A percentile compares a stretch with the other conserved stretches of the same genome.
phyloP scores from a whole-genome alignment of 2,113 vertebrate genomes.

The Daphoenositta chrysoptera region DNA sequence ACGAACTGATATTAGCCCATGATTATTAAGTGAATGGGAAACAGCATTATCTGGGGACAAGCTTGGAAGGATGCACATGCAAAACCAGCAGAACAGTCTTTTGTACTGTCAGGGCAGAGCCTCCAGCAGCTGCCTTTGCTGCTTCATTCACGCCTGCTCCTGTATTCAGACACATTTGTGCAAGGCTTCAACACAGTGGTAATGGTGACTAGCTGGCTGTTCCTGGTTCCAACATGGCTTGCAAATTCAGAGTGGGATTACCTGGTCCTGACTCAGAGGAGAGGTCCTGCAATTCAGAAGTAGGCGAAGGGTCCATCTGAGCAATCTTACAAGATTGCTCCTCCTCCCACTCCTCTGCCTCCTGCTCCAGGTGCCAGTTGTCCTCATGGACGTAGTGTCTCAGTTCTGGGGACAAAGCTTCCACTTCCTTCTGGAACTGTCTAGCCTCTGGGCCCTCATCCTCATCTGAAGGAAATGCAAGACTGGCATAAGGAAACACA shows the following conservation, averaged over 20 bases:
- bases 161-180: too few relatives aligned
- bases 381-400: slow-evolving; percentile 85
- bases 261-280: slow-evolving; percentile 57
- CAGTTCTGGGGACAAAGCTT: slow-evolving; percentile 79
- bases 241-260: background rate
- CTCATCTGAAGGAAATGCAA: background rate
- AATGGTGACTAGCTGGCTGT: background rate
- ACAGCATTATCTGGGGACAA: background rate
- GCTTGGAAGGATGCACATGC: background rate
- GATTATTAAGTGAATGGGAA: background rate
- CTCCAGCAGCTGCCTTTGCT: background rate
- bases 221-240: fast-evolving
- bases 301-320: slow-evolving; percentile 69
- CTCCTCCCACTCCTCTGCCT: slow-evolving; percentile 89
- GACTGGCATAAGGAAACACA: background rate
- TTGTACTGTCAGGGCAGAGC: background rate
- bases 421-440: slow-evolving; percentile 78
- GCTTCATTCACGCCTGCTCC: background rate
- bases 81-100: background rate
- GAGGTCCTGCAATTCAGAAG: slow-evolving; percentile 42
- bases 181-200: background rate
- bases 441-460: slow-evolving; percentile 69
- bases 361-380: slow-evolving; percentile 90
- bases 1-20: background rate
- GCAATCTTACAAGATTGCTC: slow-evolving; percentile 87